Evolutionary conservation across 2,888 invertebrate genomes (phyloP).

Genomic region (Hanleya hanleyi): DNA sequence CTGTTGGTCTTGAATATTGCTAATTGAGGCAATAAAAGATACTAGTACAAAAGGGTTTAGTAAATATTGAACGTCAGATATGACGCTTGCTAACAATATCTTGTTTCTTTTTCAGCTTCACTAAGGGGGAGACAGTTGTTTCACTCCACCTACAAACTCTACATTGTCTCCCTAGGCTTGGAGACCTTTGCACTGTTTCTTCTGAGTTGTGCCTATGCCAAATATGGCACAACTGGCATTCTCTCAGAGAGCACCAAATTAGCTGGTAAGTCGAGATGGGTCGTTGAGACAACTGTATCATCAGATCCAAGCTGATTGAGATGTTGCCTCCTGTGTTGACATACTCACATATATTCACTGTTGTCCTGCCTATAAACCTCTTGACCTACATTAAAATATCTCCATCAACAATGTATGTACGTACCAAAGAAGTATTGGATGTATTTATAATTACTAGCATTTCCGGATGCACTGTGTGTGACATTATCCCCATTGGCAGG

Average conservation of each 20-base stretch:
- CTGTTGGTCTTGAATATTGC: too few species aligned
- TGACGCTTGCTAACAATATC: constrained; percentile 11
- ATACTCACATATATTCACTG: too few species aligned
- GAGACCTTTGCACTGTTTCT: constrained; percentile 82
- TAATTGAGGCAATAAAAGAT: neutral
- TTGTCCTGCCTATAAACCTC: too few species aligned
- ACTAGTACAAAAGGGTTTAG: neutral
- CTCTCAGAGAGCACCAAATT: constrained; percentile 46
- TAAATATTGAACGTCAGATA: neutral
- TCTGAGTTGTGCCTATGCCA: constrained; percentile 82
- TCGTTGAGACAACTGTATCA: too few species aligned
- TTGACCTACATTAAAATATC: too few species aligned
- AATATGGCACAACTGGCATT: constrained; percentile 84
- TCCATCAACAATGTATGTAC: too few species aligned
- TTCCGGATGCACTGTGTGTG: too few species aligned
- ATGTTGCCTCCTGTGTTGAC: neutral
- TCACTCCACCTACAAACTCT: constrained; percentile 92
- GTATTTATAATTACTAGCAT: too few species aligned
- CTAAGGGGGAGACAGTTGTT: constrained; percentile 86
- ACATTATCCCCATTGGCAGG: too few species aligned
- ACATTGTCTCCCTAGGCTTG: constrained; percentile 81
- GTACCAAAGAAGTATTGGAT: too few species aligned
- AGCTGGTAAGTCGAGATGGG: constrained; percentile 44
- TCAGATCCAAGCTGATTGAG: too few species aligned
- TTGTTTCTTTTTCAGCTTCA: constrained; percentile 77